A percentile compares a stretch with the other conserved stretches of the same genome.
These are phyloP conservation scores for Lycopodina hypogea DNA, from an alignment of 37 sponge, comb jelly and placozoan genomes.

Conservation along the genomic window DNA sequence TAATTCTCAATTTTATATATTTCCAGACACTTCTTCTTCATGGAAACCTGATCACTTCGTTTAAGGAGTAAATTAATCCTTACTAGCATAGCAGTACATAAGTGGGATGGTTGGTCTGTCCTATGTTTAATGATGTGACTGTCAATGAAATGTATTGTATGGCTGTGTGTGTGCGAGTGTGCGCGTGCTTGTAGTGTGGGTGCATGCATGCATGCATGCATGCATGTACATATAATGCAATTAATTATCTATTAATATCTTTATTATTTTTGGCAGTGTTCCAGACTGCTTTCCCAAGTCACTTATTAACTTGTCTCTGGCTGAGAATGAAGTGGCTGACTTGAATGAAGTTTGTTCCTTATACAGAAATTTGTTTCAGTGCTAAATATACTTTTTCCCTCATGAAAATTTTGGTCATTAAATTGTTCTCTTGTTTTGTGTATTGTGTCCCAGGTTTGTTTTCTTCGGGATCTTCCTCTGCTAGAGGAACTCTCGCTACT, in stretches of 20 bases:
- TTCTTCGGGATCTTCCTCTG: slow-evolving; percentile 12
- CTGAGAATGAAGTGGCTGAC: slow-evolving; percentile 57
- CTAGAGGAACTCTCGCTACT: slow-evolving; percentile 39
- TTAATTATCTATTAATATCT: too few relatives aligned
- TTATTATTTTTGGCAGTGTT: slow-evolving; percentile 1
- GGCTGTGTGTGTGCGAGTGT: too few relatives aligned
- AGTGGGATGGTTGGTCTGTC: too few relatives aligned
- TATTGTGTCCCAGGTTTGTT: neutral
- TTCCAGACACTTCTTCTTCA: slow-evolving; percentile 57
- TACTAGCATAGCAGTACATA: neutral
- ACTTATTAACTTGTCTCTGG: slow-evolving; percentile 47
- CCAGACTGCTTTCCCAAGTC: slow-evolving; percentile 19
- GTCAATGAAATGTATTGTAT: too few relatives aligned
- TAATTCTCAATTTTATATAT: neutral
- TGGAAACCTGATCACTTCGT: slow-evolving; percentile 51
- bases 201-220: too few relatives aligned
- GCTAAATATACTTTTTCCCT: neutral
- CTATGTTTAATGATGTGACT: too few relatives aligned
- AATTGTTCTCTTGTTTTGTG: neutral
- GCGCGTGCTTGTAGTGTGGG: too few relatives aligned
- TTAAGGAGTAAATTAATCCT: slow-evolving; percentile 15
- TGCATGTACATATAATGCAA: too few relatives aligned
- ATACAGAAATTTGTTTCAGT: neutral
- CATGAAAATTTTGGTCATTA: neutral
- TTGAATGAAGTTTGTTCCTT: slow-evolving; percentile 40